Base-by-base conservation (phyloP, 2,113 vertebrate species). In the Fukomys damarensis region DNA sequence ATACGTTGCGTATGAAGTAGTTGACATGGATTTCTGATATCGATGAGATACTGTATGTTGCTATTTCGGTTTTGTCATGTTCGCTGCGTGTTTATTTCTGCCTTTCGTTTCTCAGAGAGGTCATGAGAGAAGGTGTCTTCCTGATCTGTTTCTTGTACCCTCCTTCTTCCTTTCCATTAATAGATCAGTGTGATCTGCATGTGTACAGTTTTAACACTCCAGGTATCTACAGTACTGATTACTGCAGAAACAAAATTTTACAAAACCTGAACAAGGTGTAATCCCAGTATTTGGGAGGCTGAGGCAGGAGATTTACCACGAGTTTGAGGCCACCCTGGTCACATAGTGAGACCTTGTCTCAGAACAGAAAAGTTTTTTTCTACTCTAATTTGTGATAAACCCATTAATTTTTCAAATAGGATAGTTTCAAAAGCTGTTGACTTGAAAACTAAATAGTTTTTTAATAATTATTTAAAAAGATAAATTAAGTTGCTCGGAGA, bases 391-490 rank as follows among this genome's bases (percentile, higher is more conserved):
- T 84, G 12, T 66, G 20, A 80, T 86, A 17, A 86, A 83, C 54
- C 8, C 4, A 38, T 77, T 56, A 68, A 26, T 58, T 86, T 72
- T 74, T 95, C 5, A 96, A 86, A 61, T 79, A 61, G 10, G 6
- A 13, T 7, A 56, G 56, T 93, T 68, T 92, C 9, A 52, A 95
- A 93, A 79, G 22, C 22, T 52, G 22, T 65, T 92, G 32, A 93
- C 52, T 91, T 86, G 82, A 93, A 72, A 90, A 88, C 43, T 65
- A 94, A 94, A 52, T 11, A n/a, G n/a, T n/a, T n/a, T n/a, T n/a
- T n/a, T 63, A 83, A 70, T 91, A 10, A 0, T 58, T 81, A 87
- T 65, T 92, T 76, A 65, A 87, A 86, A 77, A 63, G 43, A 1
- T 58, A 52, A 85, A 94, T 10, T 38, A 35, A 92, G 19, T 72